phyloP scores from a whole-genome alignment of 2,797 vertebrate species.

The Megalops cyprinoides region DNA sequence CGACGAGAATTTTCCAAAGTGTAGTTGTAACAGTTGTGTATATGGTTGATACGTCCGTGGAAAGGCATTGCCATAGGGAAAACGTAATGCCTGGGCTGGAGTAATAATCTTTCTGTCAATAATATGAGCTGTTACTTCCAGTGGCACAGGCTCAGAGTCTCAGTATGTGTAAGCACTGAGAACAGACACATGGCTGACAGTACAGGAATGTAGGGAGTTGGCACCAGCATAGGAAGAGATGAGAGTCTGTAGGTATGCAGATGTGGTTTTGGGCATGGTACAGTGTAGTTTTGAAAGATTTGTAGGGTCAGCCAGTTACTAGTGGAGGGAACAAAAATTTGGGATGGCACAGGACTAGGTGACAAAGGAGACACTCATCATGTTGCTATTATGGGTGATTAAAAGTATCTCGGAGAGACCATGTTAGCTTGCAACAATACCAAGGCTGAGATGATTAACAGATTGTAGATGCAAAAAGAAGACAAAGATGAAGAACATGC shows the following conservation, averaged over 20 bases:
- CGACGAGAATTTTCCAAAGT: no score
- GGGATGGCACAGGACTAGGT: neutral
- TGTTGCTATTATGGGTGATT: neutral
- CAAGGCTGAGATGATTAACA: no score
- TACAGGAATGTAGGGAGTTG: neutral
- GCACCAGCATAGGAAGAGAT: neutral
- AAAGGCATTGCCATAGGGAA: no score
- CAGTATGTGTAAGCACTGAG: neutral
- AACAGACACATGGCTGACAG: neutral
- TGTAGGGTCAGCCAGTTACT: neutral
- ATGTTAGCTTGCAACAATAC: no score
- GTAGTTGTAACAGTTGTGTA: no score
- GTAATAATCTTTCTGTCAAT: no score
- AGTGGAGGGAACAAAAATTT: no score
- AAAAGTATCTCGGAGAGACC: no score
- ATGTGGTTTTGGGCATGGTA: neutral
- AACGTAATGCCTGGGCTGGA: no score
- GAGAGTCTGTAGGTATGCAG: conserved; percentile 1
- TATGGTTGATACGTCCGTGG: no score
- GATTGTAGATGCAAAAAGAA: neutral
- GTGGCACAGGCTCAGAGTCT: neutral
- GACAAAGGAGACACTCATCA: neutral
- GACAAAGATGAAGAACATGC: no score
- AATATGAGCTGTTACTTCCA: no score
- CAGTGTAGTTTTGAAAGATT: neutral